These are phyloP conservation scores for Mobula hypostoma DNA, from an alignment of 2,113 vertebrate genomes.

Conservation along the genomic window DNA sequence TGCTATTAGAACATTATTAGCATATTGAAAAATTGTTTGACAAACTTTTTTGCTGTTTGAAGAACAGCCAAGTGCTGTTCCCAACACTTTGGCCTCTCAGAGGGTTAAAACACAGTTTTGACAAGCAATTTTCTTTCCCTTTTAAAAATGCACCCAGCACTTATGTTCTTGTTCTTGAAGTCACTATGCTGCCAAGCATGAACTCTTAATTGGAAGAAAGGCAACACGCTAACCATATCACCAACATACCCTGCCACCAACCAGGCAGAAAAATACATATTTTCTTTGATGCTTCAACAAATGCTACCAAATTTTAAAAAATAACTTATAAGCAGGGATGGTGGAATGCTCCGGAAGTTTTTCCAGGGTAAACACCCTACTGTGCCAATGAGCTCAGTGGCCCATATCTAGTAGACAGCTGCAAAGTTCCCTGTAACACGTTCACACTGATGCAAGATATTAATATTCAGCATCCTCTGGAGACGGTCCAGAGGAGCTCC, in stretches of 20 bases:
- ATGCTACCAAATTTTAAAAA: background rate
- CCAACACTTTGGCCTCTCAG: background rate
- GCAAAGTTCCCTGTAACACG: background rate
- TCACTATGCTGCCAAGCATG: background rate
- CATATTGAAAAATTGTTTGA: background rate
- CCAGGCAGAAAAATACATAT: background rate
- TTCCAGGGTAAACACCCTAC: background rate
- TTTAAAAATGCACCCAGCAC: too few species aligned
- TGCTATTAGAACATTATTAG: slow-evolving; percentile 17
- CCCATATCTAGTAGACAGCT: background rate
- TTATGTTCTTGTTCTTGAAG: background rate
- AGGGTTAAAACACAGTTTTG: background rate
- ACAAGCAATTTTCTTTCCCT: background rate
- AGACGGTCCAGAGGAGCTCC: too few species aligned
- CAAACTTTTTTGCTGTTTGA: background rate
- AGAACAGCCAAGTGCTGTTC: background rate
- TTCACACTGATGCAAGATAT: background rate
- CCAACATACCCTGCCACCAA: background rate
- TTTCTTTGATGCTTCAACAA: background rate
- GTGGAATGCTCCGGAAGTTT: background rate
- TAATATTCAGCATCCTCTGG: too few species aligned
- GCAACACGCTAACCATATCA: background rate
- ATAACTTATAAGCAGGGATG: background rate
- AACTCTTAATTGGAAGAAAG: background rate
- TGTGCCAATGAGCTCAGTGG: background rate